Evolutionary conservation across 2,113 vertebrate species (phyloP).

Genomic region (Microtus pennsylvanicus): DNA sequence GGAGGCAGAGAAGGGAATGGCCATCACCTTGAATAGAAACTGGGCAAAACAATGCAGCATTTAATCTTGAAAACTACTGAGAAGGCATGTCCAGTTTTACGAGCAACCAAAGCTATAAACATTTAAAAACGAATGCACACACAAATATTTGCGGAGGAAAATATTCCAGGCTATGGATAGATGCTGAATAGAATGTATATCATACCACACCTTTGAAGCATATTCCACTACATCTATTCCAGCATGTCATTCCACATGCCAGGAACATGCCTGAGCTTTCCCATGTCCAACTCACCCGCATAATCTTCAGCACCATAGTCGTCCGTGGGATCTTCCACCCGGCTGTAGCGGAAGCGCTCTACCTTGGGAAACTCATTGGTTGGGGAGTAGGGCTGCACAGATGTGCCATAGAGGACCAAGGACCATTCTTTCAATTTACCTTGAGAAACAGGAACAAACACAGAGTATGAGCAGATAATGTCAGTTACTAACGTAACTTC

Average conservation of each 20-base stretch:
- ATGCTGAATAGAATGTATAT: no score
- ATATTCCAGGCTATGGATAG: not conserved
- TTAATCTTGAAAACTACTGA: not conserved
- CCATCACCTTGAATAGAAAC: not conserved
- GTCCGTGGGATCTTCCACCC: constrained; percentile 89
- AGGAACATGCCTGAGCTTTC: not conserved
- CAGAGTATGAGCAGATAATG: constrained; percentile 7
- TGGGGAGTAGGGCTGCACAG: constrained; percentile 94
- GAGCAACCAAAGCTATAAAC: not conserved
- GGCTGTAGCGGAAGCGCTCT: constrained; percentile 92
- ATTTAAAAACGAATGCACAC: not conserved
- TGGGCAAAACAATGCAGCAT: not conserved
- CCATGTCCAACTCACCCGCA: constrained; percentile 87
- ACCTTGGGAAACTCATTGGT: constrained; percentile 89
- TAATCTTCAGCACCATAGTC: constrained; percentile 95
- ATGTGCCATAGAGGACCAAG: constrained; percentile 97
- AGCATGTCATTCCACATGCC: not conserved
- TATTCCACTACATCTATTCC: not conserved
- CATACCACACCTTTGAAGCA: not conserved
- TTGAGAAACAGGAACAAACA: constrained; percentile 80
- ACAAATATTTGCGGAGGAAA: not conserved
- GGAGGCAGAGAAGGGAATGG: not conserved
- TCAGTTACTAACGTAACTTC: not conserved
- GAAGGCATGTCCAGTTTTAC: not conserved
- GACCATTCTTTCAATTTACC: constrained; percentile 99